These are phyloP conservation scores for Zaprionus lineosus DNA, from an alignment of 2,888 invertebrate genomes.

Conservation along the genomic window DNA sequence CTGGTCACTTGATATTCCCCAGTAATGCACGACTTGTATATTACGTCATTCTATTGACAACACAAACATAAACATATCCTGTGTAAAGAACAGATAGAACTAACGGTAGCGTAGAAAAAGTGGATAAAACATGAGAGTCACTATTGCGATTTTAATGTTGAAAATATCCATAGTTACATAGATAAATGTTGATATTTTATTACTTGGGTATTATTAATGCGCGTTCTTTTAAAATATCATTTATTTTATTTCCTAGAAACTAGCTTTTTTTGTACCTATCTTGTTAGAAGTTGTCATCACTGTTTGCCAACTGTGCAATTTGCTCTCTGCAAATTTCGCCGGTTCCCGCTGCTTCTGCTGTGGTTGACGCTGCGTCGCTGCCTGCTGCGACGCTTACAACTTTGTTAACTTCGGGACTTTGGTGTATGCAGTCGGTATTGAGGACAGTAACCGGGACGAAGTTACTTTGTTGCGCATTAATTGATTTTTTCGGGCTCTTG, in stretches of 20 bases:
- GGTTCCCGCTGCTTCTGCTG: slow-evolving; percentile 25
- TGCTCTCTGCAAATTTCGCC: slow-evolving; percentile 56
- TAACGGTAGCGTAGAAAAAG: no score
- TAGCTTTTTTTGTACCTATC: no score
- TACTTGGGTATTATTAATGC: no score
- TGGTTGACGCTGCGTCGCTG: slow-evolving; percentile 5
- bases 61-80: slow-evolving; percentile 55
- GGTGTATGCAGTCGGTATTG: slow-evolving; percentile 69
- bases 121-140: no score
- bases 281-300: no score
- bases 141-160: no score
- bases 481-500: slow-evolving; percentile 68
- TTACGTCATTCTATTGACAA: slow-evolving; percentile 63
- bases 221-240: no score
- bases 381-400: slow-evolving; percentile 59
- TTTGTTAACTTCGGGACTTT: slow-evolving; percentile 75
- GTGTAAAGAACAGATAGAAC: no score
- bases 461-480: slow-evolving; percentile 78
- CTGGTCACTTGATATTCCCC: slow-evolving; percentile 16
- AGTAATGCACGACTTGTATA: slow-evolving; percentile 40
- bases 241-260: no score
- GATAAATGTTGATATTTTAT: no score
- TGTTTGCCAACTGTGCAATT: slow-evolving; percentile 17
- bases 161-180: no score
- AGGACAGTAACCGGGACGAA: slow-evolving; percentile 79